Base-by-base conservation (phyloP, 1,140 invertebrate species). In the Caenorhabditis brenneri region DNA sequence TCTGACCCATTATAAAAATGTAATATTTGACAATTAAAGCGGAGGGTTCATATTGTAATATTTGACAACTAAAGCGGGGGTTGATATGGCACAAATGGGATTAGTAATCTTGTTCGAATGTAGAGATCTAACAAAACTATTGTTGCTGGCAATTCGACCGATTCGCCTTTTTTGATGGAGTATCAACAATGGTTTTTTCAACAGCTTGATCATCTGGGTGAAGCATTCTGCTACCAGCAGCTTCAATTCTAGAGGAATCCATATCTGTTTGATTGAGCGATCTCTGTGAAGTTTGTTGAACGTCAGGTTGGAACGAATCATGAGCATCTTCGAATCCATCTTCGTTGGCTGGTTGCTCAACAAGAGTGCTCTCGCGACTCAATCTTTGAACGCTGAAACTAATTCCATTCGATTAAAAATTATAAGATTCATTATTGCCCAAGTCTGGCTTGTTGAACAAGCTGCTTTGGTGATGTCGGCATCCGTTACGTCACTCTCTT, bases 111-210 rank as follows among this genome's bases (percentile, higher is more conserved):
- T 12, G 10, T 1, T 55, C 22, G 53, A 55, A 22, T 27, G 5
- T 42, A 12, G 12, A 12, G 15, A 29, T 24, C 53, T 0, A 55
- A n/a, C 22, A 29, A 12, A 51, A 51, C 27, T 74, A 74, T 74
- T 74, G 65, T 12, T 74, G 65, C n/a, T 74, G 33, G 15, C 65
- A 74, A 46, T 74, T 74, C 19, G 65, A 74, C n/a, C 65, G 65
- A 42, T 74, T 74, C 65, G 49, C 58, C 15, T 74, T 74, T 15
- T 74, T 74, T 15, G 65, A 74, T 24, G 65, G 65, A 74, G 65
- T 74, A 42, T 74, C 65, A 9, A 39, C 12, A 9, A 22, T 15
- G 4, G 65, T 42, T n/a, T 42, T 74, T 24, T 42, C 65, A 12
- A 46, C 19, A 74, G 19, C 36, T 12, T 42, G 65, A 31, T 74